A percentile compares a stretch with the other conserved stretches of the same genome.
These are phyloP conservation scores for Eospalax fontanierii DNA, from an alignment of 2,797 vertebrate genomes.

Conservation along the genomic window DNA sequence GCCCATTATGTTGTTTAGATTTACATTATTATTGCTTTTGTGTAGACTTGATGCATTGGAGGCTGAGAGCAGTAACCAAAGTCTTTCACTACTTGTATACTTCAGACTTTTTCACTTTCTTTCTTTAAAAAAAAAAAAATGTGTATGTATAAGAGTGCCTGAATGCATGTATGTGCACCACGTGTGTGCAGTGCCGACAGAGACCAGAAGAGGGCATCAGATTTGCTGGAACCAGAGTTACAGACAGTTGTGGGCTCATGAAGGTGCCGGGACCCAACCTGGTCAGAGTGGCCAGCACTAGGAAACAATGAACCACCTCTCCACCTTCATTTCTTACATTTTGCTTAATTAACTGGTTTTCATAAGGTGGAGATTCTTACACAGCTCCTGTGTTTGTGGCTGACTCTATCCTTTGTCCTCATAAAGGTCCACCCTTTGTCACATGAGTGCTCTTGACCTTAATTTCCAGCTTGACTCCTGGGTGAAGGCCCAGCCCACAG, in stretches of 20 bases:
- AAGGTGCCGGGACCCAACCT: too few relatives aligned
- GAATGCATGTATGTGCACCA: too few relatives aligned
- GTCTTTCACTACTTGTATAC: not conserved
- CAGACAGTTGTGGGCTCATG: too few relatives aligned
- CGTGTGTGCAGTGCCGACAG: too few relatives aligned
- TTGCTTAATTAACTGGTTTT: not conserved
- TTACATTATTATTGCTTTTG: not conserved
- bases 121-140: not conserved
- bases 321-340: not conserved
- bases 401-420: not conserved
- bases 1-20: not conserved
- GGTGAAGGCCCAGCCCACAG: rapidly evolving
- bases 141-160: too few relatives aligned
- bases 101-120: not conserved
- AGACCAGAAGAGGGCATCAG: too few relatives aligned
- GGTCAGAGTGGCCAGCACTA: too few relatives aligned
- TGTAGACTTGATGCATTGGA: not conserved
- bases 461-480: not conserved
- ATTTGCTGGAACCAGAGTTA: too few relatives aligned
- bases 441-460: rapidly evolving
- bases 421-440: not conserved
- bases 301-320: too few relatives aligned
- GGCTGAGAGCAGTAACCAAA: not conserved
- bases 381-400: not conserved
- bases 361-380: not conserved